Evolutionary conservation across 2,797 vertebrate genomes (phyloP).

Genomic region (Sebastes jordani): DNA sequence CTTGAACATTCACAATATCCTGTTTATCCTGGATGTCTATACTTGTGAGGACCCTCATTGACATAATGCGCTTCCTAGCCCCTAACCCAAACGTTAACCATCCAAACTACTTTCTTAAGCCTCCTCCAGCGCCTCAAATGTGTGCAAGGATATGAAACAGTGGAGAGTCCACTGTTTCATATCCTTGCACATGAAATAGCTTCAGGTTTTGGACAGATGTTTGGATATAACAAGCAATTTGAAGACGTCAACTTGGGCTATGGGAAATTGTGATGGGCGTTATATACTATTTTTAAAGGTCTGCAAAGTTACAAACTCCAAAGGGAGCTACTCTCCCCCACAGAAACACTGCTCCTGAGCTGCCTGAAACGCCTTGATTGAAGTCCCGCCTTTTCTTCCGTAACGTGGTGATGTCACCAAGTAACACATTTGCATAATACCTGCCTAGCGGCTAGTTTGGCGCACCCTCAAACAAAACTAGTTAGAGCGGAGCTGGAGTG

Average conservation of each 20-base stretch:
- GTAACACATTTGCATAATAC: no score
- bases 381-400: no score
- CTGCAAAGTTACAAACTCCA: no score
- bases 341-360: background rate
- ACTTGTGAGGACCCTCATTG: background rate
- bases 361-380: no score
- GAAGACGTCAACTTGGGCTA: background rate
- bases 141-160: no score
- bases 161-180: background rate
- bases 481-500: no score
- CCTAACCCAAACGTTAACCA: background rate
- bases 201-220: background rate
- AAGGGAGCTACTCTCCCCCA: no score
- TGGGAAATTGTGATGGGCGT: background rate
- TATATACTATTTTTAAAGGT: background rate
- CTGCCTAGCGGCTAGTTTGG: no score
- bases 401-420: no score
- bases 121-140: background rate
- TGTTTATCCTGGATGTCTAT: background rate
- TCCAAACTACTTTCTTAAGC: background rate
- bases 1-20: background rate
- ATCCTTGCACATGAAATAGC: background rate
- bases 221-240: background rate
- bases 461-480: no score
- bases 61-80: background rate